Evolutionary conservation across 2,113 vertebrate genomes (phyloP).

Genomic region (Mystacornis crossleyi): DNA sequence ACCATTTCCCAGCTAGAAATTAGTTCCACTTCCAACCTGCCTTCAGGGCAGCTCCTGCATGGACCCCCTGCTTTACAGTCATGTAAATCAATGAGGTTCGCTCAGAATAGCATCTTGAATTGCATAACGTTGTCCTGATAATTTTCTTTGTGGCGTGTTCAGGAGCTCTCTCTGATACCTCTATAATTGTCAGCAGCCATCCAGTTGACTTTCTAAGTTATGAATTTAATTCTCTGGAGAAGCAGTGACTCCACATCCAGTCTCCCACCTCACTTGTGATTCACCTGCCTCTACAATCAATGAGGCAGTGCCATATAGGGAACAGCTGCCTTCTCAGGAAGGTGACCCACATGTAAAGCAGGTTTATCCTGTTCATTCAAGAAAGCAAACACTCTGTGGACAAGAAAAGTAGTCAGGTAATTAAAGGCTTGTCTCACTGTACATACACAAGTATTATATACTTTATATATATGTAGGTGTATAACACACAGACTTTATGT

Average conservation of each 20-base stretch:
- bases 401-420: not conserved
- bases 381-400: not conserved
- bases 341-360: slow-evolving; percentile 17
- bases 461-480: not conserved
- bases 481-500: not conserved
- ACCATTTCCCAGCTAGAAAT: not conserved
- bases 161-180: not conserved
- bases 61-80: not conserved
- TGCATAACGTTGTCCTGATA: not conserved
- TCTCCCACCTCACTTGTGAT: not conserved
- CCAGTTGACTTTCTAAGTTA: not conserved
- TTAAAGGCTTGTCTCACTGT: slow-evolving; percentile 24
- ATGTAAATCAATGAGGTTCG: not conserved
- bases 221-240: not conserved
- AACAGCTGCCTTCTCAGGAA: not conserved
- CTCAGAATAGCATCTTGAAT: not conserved
- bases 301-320: fast-evolving
- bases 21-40: not conserved
- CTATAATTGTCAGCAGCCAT: not conserved
- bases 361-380: slow-evolving; percentile 32
- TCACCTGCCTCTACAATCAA: not conserved
- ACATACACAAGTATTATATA: not conserved
- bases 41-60: not conserved
- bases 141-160: not conserved
- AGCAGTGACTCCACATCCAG: not conserved